Conservation (phyloP, 2,113 vertebrate species). For the Gasterosteus aculeatus region DNA sequence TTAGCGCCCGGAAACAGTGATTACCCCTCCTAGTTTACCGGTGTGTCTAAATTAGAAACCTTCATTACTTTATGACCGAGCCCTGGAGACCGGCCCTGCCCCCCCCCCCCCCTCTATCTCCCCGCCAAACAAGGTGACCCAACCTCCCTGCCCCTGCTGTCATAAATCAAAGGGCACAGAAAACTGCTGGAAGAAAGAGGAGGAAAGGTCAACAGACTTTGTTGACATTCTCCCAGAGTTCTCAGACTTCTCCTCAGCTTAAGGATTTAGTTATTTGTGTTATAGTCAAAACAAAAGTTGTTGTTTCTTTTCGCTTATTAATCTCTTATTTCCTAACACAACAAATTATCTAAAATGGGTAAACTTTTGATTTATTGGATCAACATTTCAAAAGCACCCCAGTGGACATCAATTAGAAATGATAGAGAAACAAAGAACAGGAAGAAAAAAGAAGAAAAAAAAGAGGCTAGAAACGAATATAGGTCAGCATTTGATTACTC, state of each 20-base stretch:
- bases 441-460: background rate
- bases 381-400: background rate
- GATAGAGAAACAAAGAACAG: background rate
- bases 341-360: background rate
- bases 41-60: slow-evolving; percentile 83
- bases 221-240: slow-evolving; percentile 77
- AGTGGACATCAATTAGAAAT: background rate
- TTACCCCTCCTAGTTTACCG: slow-evolving; percentile 77
- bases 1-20: slow-evolving; percentile 81
- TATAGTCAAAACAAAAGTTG: slow-evolving; percentile 41
- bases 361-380: background rate
- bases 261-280: slow-evolving; percentile 60
- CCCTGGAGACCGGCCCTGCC: slow-evolving; percentile 63
- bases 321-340: background rate
- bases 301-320: slow-evolving; percentile 15
- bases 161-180: slow-evolving; percentile 74
- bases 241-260: slow-evolving; percentile 29
- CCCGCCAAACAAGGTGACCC: slow-evolving; percentile 76
- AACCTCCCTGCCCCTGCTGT: slow-evolving; percentile 63
- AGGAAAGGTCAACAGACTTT: slow-evolving; percentile 82
- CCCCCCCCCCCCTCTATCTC: slow-evolving; percentile 33
- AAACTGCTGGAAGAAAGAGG: slow-evolving; percentile 77
- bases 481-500: background rate
- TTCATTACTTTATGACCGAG: slow-evolving; percentile 81
- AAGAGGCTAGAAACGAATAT: background rate